Evolutionary conservation across 2,113 vertebrate genomes (phyloP).

Genomic region (Montifringilla adamsi): DNA sequence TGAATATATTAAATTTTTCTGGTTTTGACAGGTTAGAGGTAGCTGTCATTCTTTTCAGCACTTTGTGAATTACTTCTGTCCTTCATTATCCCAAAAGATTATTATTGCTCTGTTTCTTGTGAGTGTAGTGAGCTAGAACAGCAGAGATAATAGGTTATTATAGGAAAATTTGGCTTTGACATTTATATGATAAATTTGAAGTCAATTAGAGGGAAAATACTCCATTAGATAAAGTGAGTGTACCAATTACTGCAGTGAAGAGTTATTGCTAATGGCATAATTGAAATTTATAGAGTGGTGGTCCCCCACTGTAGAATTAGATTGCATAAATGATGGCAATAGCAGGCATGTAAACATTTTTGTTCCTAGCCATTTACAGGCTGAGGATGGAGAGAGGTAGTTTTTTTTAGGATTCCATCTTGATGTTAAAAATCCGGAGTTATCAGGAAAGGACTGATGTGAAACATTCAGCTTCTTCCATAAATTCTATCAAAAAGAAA

Average conservation of each 20-base stretch:
- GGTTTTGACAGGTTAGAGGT: conserved; percentile 37
- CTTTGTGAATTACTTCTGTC: conserved; percentile 59
- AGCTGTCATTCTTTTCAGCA: conserved; percentile 37
- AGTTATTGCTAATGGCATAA: conserved; percentile 73
- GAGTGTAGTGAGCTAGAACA: conserved; percentile 73
- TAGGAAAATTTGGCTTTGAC: conserved; percentile 76
- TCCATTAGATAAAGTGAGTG: conserved; percentile 75
- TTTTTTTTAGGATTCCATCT: background rate
- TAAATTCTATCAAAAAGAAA: background rate
- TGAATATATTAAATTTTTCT: conserved; percentile 54
- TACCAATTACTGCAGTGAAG: conserved; percentile 73
- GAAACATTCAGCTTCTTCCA: background rate
- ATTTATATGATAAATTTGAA: conserved; percentile 78
- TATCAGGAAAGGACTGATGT: background rate
- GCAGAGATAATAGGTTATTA: conserved; percentile 78
- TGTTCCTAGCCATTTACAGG: conserved; percentile 15
- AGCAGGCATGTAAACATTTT: conserved; percentile 57
- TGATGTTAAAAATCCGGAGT: background rate
- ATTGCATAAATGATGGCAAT: conserved; percentile 24
- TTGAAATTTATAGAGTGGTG: conserved; percentile 73
- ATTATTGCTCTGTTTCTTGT: conserved; percentile 64
- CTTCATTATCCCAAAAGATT: conserved; percentile 63
- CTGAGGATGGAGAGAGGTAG: background rate
- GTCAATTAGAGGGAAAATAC: conserved; percentile 81
- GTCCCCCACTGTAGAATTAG: conserved; percentile 38